phyloP scores from a whole-genome alignment of 2,113 vertebrate genomes.

The Neotoma lepida region DNA sequence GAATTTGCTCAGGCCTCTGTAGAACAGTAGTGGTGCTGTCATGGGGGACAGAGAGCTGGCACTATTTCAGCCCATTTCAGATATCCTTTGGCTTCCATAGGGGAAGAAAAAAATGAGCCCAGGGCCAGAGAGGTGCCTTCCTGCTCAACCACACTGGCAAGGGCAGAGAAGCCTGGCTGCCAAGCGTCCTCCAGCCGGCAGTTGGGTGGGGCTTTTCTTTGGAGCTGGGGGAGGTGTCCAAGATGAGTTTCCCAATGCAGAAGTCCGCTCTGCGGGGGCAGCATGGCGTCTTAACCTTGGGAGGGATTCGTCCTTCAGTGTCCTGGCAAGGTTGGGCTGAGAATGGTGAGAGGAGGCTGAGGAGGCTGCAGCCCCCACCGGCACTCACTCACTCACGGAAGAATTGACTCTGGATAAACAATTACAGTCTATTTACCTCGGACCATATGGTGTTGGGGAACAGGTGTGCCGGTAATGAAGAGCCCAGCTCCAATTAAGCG shows the following conservation, averaged over 20 bases:
- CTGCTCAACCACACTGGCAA: background rate
- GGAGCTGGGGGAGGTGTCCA: fast-evolving
- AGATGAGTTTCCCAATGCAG: background rate
- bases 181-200: background rate
- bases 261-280: fast-evolving
- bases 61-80: background rate
- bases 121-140: background rate
- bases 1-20: fast-evolving
- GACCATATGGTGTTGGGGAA: conserved; percentile 83
- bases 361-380: fast-evolving
- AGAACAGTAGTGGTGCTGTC: background rate
- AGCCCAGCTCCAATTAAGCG: conserved; percentile 76
- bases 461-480: conserved; percentile 83
- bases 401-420: conserved; percentile 80
- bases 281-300: background rate
- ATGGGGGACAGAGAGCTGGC: background rate
- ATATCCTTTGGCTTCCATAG: background rate
- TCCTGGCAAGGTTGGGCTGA: background rate
- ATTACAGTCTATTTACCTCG: conserved; percentile 83
- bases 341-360: background rate
- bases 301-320: conserved; percentile 41
- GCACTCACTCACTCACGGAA: background rate
- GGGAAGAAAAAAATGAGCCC: background rate
- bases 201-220: background rate
- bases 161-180: background rate